phyloP scores from a whole-genome alignment of 2,113 vertebrate species.

The Paralichthys olivaceus region DNA sequence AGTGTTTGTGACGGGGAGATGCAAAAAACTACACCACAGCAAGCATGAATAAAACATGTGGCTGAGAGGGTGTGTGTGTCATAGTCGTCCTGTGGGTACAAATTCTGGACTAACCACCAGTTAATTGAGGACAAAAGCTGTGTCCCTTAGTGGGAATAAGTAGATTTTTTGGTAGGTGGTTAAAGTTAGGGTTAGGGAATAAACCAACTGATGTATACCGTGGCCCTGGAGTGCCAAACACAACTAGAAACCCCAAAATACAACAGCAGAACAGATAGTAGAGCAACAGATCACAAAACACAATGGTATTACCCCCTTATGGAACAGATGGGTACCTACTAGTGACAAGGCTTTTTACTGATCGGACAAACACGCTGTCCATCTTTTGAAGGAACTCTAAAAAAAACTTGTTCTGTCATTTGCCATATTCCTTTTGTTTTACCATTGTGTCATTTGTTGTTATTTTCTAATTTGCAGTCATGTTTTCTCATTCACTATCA shows the following conservation, averaged over 20 bases:
- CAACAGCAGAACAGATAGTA: too few species aligned
- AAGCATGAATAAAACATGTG: conserved; percentile 66
- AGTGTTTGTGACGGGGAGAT: conserved; percentile 62
- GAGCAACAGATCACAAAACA: too few species aligned
- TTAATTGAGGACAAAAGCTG: neutral
- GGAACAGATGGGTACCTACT: too few species aligned
- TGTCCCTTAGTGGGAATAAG: neutral
- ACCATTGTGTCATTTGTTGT: too few species aligned
- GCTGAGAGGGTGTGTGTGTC: conserved; percentile 13
- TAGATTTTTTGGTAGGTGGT: neutral
- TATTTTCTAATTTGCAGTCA: too few species aligned
- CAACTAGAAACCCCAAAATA: neutral
- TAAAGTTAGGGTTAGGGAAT: neutral
- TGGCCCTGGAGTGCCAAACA: neutral
- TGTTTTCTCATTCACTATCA: too few species aligned
- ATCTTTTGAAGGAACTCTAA: too few species aligned
- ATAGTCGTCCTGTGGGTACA: neutral
- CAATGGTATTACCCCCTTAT: too few species aligned
- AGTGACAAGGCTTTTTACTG: too few species aligned
- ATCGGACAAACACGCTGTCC: too few species aligned
- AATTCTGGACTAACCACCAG: neutral
- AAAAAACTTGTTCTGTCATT: too few species aligned
- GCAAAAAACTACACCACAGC: conserved; percentile 47
- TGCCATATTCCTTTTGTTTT: too few species aligned
- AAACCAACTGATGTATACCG: neutral